These are phyloP conservation scores for Amblyjoppa fuscipennis DNA, from an alignment of 2,888 invertebrate species.

Conservation along the genomic window DNA sequence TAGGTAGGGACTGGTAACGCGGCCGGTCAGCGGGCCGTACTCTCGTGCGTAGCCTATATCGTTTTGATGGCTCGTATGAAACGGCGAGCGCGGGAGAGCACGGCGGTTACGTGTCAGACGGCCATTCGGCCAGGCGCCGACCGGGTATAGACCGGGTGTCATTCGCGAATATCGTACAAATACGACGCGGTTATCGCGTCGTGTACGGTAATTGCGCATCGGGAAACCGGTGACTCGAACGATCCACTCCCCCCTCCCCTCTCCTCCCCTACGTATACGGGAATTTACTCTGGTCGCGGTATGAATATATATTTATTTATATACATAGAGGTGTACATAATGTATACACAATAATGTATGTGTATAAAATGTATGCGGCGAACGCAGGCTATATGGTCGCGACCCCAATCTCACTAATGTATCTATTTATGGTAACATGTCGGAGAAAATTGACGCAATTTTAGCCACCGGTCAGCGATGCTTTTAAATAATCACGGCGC, in stretches of 20 bases:
- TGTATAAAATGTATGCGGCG: neutral
- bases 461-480: neutral
- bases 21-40: constrained; percentile 2
- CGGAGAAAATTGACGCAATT: neutral
- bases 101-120: constrained; percentile 52
- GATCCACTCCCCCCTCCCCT: neutral
- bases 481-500: constrained; percentile 6
- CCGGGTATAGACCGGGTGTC: constrained; percentile 24
- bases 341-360: neutral
- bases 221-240: constrained; percentile 12
- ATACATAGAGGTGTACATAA: neutral
- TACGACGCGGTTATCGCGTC: constrained; percentile 59
- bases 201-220: constrained; percentile 59
- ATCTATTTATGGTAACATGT: constrained; percentile 13
- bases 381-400: neutral
- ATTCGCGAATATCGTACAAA: constrained; percentile 48
- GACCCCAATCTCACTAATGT: constrained; percentile 12
- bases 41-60: neutral
- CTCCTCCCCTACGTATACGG: neutral
- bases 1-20: neutral
- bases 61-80: constrained; percentile 48
- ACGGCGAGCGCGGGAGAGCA: constrained; percentile 20
- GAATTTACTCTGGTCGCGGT: neutral
- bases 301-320: neutral
- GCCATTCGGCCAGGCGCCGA: constrained; percentile 35